phyloP scores from a whole-genome alignment of 2,797 vertebrate genomes.

The Pseudotriccus pelzelni region DNA sequence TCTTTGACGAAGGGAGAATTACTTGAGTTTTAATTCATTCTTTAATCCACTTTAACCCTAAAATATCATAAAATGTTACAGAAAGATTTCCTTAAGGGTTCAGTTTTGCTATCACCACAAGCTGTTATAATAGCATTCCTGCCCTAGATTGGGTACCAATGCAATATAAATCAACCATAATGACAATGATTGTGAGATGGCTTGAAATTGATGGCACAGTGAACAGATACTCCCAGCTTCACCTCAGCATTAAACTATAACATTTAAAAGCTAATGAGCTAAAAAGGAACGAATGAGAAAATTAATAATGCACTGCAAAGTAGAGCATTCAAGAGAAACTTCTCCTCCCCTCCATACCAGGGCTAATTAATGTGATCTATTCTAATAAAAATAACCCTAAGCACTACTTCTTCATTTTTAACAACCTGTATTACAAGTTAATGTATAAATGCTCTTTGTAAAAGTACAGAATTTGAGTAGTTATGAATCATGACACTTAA shows the following conservation, averaged over 20 bases:
- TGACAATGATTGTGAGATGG: not conserved
- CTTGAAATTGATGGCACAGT: not conserved
- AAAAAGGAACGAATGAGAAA: conserved; percentile 13
- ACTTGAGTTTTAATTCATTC: not conserved
- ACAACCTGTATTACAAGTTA: not conserved
- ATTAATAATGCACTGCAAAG: conserved; percentile 29
- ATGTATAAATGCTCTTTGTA: not conserved
- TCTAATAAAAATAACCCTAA: conserved; percentile 46
- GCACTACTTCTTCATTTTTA: conserved; percentile 38
- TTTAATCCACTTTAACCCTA: not conserved
- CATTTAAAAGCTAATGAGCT: conserved; percentile 52
- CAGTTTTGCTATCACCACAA: not conserved
- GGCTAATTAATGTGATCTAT: conserved; percentile 44
- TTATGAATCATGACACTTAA: conserved; percentile 49
- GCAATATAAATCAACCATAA: not conserved
- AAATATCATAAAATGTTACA: not conserved
- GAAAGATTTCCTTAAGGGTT: not conserved
- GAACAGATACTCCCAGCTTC: not conserved
- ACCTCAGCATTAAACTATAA: not conserved
- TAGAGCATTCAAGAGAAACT: conserved; percentile 12
- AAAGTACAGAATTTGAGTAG: conserved; percentile 12
- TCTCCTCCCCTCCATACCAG: not conserved
- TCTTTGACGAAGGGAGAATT: not conserved
- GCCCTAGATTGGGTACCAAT: not conserved
- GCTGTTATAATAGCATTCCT: not conserved